Percentiles rank a stretch among this genome's conserved stretches.
Evolutionary conservation across 2,888 invertebrate genomes (phyloP).

Genomic region (Eristalis tenax): DNA sequence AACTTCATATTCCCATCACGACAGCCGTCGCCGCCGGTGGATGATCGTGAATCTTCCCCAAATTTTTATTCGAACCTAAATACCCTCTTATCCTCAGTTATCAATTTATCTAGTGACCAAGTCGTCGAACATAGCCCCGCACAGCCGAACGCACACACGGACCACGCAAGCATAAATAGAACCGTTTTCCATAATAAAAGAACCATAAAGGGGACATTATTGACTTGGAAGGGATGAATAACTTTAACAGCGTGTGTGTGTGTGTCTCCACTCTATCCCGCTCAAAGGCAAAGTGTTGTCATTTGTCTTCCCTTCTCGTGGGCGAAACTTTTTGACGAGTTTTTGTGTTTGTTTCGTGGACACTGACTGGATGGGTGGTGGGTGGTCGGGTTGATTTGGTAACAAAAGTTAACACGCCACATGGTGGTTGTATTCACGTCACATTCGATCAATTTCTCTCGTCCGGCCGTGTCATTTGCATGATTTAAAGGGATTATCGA

Average conservation of each 20-base stretch:
- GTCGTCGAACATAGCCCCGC: slow-evolving; percentile 14
- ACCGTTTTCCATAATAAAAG: slow-evolving; percentile 68
- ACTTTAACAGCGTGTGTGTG: slow-evolving; percentile 63
- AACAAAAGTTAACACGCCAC: not conserved
- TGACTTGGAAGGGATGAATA: slow-evolving; percentile 63
- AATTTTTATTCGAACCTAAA: slow-evolving; percentile 58
- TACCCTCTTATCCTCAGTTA: slow-evolving; percentile 66
- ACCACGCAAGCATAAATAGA: slow-evolving; percentile 65
- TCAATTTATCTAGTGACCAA: slow-evolving; percentile 70
- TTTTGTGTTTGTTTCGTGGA: slow-evolving; percentile 19
- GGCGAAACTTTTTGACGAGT: slow-evolving; percentile 43
- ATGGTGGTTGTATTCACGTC: slow-evolving; percentile 40
- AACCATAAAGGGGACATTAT: slow-evolving; percentile 66
- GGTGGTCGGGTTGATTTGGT: not conserved
- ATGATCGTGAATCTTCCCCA: slow-evolving; percentile 49
- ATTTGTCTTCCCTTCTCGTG: slow-evolving; percentile 33
- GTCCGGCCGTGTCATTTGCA: slow-evolving; percentile 40
- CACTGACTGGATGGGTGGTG: not conserved
- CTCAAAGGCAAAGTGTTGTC: slow-evolving; percentile 26
- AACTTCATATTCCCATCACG: slow-evolving; percentile 65
- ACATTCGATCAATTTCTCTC: slow-evolving; percentile 54
- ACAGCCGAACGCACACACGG: slow-evolving; percentile 28
- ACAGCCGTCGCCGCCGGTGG: not conserved
- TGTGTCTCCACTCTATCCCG: not conserved
- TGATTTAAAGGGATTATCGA: slow-evolving; percentile 44